A percentile compares a stretch with the other conserved stretches of the same genome.
phyloP scores from a whole-genome alignment of 37 sponge, comb jelly and placozoan species.

The Eunapius fragilis region DNA sequence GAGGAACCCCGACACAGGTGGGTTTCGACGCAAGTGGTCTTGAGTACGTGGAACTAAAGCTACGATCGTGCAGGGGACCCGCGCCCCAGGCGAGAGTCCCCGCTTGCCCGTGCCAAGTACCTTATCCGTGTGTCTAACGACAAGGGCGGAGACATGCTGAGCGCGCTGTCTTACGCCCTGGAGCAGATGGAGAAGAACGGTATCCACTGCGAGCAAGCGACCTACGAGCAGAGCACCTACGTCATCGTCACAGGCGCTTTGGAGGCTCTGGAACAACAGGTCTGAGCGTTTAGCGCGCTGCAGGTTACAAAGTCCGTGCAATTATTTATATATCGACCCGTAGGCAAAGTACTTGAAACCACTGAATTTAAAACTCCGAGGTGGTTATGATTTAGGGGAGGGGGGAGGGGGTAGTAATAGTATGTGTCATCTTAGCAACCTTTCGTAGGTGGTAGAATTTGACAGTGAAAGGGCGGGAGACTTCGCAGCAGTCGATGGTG shows the following conservation, averaged over 20 bases:
- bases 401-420: too few species aligned
- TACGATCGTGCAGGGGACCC: background rate
- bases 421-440: background rate
- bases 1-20: background rate
- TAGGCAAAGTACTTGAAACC: conserved; percentile 32
- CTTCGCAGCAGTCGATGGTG: conserved; percentile 24
- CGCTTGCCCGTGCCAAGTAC: background rate
- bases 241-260: background rate
- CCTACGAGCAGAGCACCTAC: background rate
- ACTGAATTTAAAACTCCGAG: conserved; percentile 39
- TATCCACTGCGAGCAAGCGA: background rate
- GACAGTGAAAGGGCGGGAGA: background rate
- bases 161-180: background rate
- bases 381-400: conserved; percentile 6
- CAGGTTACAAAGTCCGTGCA: background rate
- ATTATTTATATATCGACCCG: background rate
- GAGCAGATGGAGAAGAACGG: conserved; percentile 3
- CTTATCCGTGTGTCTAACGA: background rate
- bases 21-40: background rate
- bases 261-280: background rate
- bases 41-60: background rate
- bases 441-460: conserved; percentile 18
- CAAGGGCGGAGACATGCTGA: background rate
- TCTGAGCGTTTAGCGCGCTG: background rate
- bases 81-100: background rate